phyloP scores from a whole-genome alignment of 2,113 vertebrate genomes.

The Ellobius talpinus region DNA sequence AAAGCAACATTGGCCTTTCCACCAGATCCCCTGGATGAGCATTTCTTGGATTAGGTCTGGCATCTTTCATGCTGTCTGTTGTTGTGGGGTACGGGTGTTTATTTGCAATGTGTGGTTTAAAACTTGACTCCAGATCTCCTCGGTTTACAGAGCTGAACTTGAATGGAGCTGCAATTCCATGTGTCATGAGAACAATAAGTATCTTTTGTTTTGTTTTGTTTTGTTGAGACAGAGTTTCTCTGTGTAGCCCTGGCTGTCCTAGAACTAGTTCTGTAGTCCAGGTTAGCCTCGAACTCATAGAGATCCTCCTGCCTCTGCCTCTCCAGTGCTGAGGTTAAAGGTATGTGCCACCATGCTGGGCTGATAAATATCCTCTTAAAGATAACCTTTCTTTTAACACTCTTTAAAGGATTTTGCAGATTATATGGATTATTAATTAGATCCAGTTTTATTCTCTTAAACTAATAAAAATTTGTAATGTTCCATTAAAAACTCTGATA shows the following conservation, averaged over 20 bases:
- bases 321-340: neutral
- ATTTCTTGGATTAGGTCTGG: neutral
- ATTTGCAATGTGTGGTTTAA: neutral
- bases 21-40: neutral
- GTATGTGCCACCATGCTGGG: neutral
- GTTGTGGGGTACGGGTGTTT: neutral
- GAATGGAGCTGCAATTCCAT: neutral
- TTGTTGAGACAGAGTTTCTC: no score
- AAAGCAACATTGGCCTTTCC: neutral
- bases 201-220: neutral
- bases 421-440: slow-evolving; percentile 14
- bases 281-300: neutral
- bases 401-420: neutral
- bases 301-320: neutral
- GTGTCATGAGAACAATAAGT: neutral
- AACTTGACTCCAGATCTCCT: neutral
- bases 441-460: neutral
- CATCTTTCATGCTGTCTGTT: neutral
- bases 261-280: neutral
- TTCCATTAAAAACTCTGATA: neutral
- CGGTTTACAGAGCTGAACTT: neutral
- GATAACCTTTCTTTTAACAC: neutral
- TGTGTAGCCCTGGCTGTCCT: no score
- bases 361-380: slow-evolving; percentile 14
- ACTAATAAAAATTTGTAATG: neutral